These are phyloP conservation scores for Parapristionchus giblindavisi DNA, from an alignment of 2,888 invertebrate genomes.

Conservation along the genomic window DNA sequence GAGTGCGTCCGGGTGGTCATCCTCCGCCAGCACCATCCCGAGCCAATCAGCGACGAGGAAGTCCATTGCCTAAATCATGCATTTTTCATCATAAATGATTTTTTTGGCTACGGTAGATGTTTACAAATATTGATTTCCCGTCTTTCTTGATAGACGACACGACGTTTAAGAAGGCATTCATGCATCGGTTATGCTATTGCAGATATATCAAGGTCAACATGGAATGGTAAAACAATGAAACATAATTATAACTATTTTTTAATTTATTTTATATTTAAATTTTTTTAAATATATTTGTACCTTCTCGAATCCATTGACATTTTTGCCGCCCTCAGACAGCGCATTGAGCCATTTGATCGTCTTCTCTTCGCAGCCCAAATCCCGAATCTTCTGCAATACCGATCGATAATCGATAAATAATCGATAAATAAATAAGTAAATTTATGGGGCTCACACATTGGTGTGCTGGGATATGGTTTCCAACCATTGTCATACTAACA, in stretches of 20 bases:
- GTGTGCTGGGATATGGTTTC: not conserved
- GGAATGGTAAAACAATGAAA: no score
- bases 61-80: conserved; percentile 44
- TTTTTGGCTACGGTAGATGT: not conserved
- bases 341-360: conserved; percentile 50
- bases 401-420: not conserved
- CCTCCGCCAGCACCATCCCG: conserved; percentile 32
- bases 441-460: not conserved
- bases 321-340: conserved; percentile 45
- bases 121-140: no score
- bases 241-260: not conserved
- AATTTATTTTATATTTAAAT: not conserved
- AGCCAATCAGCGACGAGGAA: conserved; percentile 50
- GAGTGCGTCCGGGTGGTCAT: conserved; percentile 39
- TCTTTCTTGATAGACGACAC: no score
- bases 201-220: no score
- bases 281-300: not conserved
- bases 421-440: not conserved
- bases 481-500: not conserved
- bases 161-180: no score
- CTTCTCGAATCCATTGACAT: conserved; percentile 43
- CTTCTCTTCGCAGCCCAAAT: conserved; percentile 46
- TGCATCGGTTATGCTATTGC: no score
- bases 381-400: conserved; percentile 41
- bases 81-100: not conserved